Evolutionary conservation across 2,113 vertebrate genomes (phyloP), one percentile per base, ranked within the genome.

Genomic region (Ornithorhynchus anatinus): DNA sequence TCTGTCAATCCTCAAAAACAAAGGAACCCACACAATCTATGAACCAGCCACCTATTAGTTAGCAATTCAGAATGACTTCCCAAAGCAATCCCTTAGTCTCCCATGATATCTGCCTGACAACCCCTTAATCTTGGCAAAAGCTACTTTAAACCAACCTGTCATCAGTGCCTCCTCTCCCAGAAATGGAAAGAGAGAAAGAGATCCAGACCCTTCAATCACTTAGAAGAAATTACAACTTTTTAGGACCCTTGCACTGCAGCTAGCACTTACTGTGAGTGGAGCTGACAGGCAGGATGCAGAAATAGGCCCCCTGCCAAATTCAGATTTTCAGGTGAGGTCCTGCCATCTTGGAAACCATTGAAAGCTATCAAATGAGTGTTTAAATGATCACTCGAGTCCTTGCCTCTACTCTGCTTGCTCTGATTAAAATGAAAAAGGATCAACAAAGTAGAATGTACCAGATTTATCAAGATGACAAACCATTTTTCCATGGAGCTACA

Each of bases 41-140:
- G 79, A 77, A 72, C 75, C 38, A 85, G 85, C 81, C 82, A 64
- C 72, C 66, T 16, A 54, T 88, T 91, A 84, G 81, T 93, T 93
- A 91, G 89, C 85, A 91, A 92, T 93, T 92, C 90, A 89, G 90
- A 92, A 79, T 81, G 87, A 86, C 85, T 93, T 91, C 84, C 84
- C 87, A 85, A 91, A 92, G 89, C 86, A 89, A 86, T 87, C 89
- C 89, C 84, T 91, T 84, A 81, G 83, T 86, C 88, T 93, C 90
- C 92, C 77, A 74, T 84, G 91, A 92, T 89, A 92, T 86, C 87
- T 90, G 84, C 88, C 92, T 93, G 91, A 94, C 91, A 94, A 91
- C 85, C 89, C 90, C 91, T 91, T 94, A 93, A 94, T 93, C 91
- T 91, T 75, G 71, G 85, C 87, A 90, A 92, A 84, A 91, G 87